Conservation (phyloP, 2,888 invertebrate genomes). For the Oscheius sp. region DNA sequence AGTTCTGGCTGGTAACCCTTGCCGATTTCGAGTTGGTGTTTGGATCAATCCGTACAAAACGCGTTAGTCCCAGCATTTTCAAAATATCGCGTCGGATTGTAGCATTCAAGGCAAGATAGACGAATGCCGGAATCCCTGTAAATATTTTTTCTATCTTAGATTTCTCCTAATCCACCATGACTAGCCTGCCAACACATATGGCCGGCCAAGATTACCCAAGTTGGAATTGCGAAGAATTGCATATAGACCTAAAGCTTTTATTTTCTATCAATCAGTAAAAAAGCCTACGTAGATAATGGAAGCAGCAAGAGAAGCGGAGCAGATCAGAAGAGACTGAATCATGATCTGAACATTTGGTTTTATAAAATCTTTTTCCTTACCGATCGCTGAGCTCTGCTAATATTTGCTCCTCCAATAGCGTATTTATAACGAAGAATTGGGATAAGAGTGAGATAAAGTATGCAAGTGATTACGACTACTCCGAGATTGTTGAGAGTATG, state of each 20-base stretch:
- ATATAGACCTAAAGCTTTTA: no score
- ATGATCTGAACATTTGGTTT: not conserved
- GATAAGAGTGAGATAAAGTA: no score
- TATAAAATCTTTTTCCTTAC: not conserved
- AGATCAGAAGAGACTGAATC: conserved; percentile 1
- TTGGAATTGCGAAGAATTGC: conserved; percentile 7
- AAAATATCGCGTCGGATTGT: not conserved
- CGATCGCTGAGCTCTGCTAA: not conserved
- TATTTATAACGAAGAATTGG: not conserved
- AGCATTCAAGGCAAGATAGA: conserved; percentile 3
- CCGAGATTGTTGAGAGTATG: conserved; percentile 15
- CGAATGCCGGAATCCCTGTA: conserved; percentile 1
- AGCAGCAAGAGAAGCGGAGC: conserved; percentile 8
- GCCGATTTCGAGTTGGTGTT: no score
- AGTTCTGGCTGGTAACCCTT: no score
- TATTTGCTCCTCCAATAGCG: no score
- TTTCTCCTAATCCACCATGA: not conserved
- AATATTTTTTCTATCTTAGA: not conserved
- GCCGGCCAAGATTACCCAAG: not conserved
- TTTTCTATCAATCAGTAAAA: no score
- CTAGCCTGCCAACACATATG: conserved; percentile 2
- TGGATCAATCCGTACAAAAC: no score
- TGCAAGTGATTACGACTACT: conserved; percentile 1
- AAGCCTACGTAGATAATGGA: conserved; percentile 9
- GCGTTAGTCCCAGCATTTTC: not conserved